These are phyloP conservation scores for Cisticola juncidis DNA, from an alignment of 2,113 vertebrate species.

Conservation along the genomic window DNA sequence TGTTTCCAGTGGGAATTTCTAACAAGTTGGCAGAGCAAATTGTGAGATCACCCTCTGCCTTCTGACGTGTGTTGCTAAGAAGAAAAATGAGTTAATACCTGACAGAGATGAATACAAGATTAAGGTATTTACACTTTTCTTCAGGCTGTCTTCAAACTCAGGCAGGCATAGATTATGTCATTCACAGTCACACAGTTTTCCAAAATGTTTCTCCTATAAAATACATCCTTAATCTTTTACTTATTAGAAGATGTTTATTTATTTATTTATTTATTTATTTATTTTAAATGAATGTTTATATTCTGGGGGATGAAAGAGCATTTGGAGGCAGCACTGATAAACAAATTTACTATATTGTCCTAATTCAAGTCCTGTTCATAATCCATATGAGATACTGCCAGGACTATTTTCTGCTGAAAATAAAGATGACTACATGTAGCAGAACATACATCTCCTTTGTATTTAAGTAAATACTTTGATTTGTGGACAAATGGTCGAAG, in stretches of 20 bases:
- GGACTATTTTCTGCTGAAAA: neutral
- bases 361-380: neutral
- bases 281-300: neutral
- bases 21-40: neutral
- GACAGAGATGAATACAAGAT: neutral
- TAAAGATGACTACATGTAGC: neutral
- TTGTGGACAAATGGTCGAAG: neutral
- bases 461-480: neutral
- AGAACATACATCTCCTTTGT: neutral
- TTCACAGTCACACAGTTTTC: neutral
- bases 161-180: neutral
- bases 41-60: neutral
- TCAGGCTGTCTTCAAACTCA: neutral
- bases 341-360: neutral
- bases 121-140: neutral
- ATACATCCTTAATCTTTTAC: neutral
- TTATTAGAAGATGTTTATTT: neutral
- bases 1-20: neutral
- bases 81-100: neutral
- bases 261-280: neutral
- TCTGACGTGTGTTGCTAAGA: neutral
- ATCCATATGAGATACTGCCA: neutral
- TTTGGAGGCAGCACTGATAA: neutral
- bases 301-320: neutral
- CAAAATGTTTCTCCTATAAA: neutral